Conservation (phyloP, 2,113 vertebrate genomes). For the Morone chrysops region DNA sequence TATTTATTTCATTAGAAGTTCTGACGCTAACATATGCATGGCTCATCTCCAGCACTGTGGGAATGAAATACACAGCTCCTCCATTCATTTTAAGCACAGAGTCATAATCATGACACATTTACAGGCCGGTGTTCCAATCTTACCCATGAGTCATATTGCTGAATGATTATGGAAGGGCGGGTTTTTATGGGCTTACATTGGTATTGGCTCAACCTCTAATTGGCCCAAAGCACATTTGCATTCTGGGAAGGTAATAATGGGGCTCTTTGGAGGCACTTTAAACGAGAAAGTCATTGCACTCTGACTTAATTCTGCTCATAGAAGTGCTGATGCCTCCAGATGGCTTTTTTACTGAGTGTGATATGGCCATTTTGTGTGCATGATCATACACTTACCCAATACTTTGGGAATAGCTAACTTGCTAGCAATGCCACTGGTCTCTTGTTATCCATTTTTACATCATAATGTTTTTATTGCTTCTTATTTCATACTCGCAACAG, state of each 20-base stretch:
- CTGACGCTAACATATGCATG: slow-evolving; percentile 75
- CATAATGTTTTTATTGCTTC: slow-evolving; percentile 37
- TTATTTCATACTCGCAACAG: slow-evolving; percentile 9
- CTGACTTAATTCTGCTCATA: slow-evolving; percentile 75
- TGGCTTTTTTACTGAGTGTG: slow-evolving; percentile 77
- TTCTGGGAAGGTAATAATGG: slow-evolving; percentile 81
- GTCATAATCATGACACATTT: slow-evolving; percentile 77
- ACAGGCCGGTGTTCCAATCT: slow-evolving; percentile 70
- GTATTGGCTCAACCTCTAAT: slow-evolving; percentile 81
- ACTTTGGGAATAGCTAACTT: slow-evolving; percentile 56
- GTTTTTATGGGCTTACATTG: slow-evolving; percentile 78
- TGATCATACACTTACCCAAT: slow-evolving; percentile 59
- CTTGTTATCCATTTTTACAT: slow-evolving; percentile 30
- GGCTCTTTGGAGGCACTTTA: slow-evolving; percentile 77
- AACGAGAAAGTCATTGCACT: slow-evolving; percentile 80
- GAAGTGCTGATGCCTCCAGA: slow-evolving; percentile 81
- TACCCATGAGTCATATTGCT: slow-evolving; percentile 78
- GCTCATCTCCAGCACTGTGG: slow-evolving; percentile 64
- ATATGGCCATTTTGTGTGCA: slow-evolving; percentile 73
- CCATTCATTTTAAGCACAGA: slow-evolving; percentile 69
- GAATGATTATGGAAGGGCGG: slow-evolving; percentile 75
- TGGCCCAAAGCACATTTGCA: slow-evolving; percentile 79
- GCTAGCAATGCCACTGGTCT: slow-evolving; percentile 39
- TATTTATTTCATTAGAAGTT: slow-evolving; percentile 78
- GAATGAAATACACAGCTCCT: slow-evolving; percentile 66